Evolutionary conservation across 1,140 invertebrate species (phyloP).

Genomic region (Drosophila cardini): DNA sequence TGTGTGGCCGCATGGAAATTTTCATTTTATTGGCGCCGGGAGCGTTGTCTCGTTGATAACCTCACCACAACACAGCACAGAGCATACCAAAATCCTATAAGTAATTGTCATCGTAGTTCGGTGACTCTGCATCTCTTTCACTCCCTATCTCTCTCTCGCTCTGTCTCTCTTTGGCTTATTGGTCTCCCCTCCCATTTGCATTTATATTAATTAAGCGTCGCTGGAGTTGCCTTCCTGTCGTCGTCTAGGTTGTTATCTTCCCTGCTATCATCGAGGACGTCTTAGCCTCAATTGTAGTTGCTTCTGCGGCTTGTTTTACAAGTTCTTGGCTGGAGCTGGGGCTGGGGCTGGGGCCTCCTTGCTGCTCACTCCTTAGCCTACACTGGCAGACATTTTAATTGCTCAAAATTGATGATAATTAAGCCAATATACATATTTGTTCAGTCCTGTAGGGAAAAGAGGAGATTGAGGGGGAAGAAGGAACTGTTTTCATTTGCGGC

Average conservation of each 20-base stretch:
- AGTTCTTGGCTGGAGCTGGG: no score
- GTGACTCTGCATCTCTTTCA: slow-evolving; percentile 33
- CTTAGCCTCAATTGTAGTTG: slow-evolving; percentile 47
- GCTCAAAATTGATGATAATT: slow-evolving; percentile 81
- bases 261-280: slow-evolving; percentile 71
- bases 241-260: slow-evolving; percentile 75
- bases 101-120: slow-evolving; percentile 79
- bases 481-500: slow-evolving; percentile 64
- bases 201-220: slow-evolving; percentile 82
- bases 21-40: slow-evolving; percentile 79
- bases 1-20: slow-evolving; percentile 75
- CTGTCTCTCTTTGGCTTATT: not conserved
- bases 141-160: not conserved
- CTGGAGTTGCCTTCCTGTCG: slow-evolving; percentile 75
- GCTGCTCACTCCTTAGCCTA: slow-evolving; percentile 10
- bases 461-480: not conserved
- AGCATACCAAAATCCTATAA: slow-evolving; percentile 79
- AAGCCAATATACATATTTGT: slow-evolving; percentile 81
- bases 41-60: slow-evolving; percentile 58
- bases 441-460: not conserved
- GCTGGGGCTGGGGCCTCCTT: slow-evolving; percentile 45
- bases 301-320: slow-evolving; percentile 72
- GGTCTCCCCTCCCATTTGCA: slow-evolving; percentile 58
- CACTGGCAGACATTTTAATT: slow-evolving; percentile 79
- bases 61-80: slow-evolving; percentile 20